Evolutionary conservation across 2,113 vertebrate genomes (phyloP), one percentile per base, ranked within the genome.

Genomic region (Gobius niger): DNA sequence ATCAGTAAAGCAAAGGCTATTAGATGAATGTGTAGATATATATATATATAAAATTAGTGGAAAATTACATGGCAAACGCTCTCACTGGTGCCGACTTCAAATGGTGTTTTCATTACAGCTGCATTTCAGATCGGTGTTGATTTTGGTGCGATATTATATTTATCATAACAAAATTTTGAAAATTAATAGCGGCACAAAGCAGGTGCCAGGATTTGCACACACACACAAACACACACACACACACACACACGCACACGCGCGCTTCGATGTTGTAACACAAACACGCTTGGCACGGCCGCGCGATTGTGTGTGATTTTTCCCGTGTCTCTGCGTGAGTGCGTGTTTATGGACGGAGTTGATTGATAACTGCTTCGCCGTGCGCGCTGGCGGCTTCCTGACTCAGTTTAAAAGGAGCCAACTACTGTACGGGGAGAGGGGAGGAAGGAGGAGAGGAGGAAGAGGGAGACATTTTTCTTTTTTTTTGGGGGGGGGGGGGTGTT

Each of bases 331-430:
- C 24, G 44, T 14, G 60, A 44, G 66, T 53, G 63, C 64, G 60
- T 64, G 1, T 64, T 19, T 46, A 63, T 49, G 19, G 64, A 46
- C 57, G 47, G 47, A 3, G 67, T 63, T 65, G 72, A 54, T 70
- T 47, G 64, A 76, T 69, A 70, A 76, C 67, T 41, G 73, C 47
- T 75, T 57, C 61, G 68, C 53, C 70, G 42, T 50, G 52, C 50
- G 12, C 44, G 18, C 49, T 56, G 47, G 42, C 47, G 19, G 47
- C 73, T 60, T 50, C 44, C 54, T 49, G 44, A 47, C n/a, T 65
- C 16, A 19, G 47, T 66, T 60, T 24, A 34, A 62, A 60, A 68
- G 64, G 64, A 66, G 67, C 63, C 44, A 65, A 14, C 50, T 63
- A 61, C 57, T 54, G 41, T 47, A 63, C 12, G 44, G 62, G 49